phyloP scores from a whole-genome alignment of 2,888 invertebrate species.

The Metellina segmentata region DNA sequence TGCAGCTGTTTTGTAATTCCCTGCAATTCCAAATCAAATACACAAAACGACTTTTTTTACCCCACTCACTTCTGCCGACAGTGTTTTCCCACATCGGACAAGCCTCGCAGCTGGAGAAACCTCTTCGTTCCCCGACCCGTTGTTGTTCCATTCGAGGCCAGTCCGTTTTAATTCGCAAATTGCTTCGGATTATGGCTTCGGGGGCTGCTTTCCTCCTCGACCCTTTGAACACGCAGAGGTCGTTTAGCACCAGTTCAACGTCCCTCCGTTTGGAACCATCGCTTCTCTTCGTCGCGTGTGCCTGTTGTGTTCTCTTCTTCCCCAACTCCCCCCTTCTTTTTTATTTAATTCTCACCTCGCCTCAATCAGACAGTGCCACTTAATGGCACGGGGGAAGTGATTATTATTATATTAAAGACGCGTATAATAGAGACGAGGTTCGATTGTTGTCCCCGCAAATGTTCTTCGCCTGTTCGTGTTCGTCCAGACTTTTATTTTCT shows the following conservation, averaged over 20 bases:
- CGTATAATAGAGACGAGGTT: neutral
- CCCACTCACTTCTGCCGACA: too few relatives aligned
- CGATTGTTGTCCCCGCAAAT: too few relatives aligned
- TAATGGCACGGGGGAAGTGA: neutral
- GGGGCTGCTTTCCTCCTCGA: neutral
- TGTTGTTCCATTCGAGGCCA: neutral
- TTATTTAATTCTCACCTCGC: constrained; percentile 24
- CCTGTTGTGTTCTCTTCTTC: neutral
- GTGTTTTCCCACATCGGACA: too few relatives aligned
- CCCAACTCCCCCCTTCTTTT: too few relatives aligned
- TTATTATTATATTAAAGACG: neutral
- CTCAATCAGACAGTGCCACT: neutral
- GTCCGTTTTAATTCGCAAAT: neutral
- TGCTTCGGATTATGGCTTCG: neutral
- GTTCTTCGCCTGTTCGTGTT: neutral
- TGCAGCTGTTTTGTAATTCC: too few relatives aligned
- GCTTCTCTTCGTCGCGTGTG: constrained; percentile 23
- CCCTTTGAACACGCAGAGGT: constrained; percentile 20
- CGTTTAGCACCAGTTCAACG: constrained; percentile 51
- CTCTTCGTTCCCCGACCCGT: neutral
- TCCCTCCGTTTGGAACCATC: constrained; percentile 19
- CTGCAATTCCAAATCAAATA: too few relatives aligned
- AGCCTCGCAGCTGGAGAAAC: too few relatives aligned
- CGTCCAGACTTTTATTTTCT: neutral
- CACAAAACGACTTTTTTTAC: too few relatives aligned